A percentile compares a stretch with the other conserved stretches of the same genome.
Conservation (phyloP, 1,140 invertebrate species). For the Eumeta japonica region DNA sequence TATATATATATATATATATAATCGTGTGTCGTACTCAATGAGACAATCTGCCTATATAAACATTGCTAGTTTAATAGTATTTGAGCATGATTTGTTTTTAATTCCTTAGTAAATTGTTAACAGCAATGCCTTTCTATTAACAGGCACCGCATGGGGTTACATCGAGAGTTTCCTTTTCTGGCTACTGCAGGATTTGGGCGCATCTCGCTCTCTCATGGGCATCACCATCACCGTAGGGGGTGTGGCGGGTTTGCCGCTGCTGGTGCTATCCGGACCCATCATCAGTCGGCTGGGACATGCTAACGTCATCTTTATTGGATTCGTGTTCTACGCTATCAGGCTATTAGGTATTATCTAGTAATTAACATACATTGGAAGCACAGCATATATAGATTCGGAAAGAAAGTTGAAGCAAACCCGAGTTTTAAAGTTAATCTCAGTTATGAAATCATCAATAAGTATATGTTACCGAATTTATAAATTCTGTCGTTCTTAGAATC, state of each 20-base stretch:
- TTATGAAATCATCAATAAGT: too few relatives aligned
- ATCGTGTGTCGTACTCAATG: too few relatives aligned
- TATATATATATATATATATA: too few relatives aligned
- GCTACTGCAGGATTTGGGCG: conserved; percentile 79
- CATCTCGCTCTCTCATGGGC: conserved; percentile 77
- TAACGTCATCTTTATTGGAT: conserved; percentile 79
- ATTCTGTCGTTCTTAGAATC: too few relatives aligned
- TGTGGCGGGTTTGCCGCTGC: conserved; percentile 72
- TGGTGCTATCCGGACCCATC: conserved; percentile 76
- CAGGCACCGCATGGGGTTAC: conserved; percentile 80
- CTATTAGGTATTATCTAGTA: conserved; percentile 69
- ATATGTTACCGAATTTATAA: too few relatives aligned
- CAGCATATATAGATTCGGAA: conserved; percentile 5
- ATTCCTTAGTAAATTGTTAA: too few relatives aligned
- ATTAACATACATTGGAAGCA: background rate
- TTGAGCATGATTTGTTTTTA: too few relatives aligned
- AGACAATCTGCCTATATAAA: too few relatives aligned
- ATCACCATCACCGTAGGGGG: conserved; percentile 80
- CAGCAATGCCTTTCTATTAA: too few relatives aligned
- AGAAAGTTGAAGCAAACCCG: background rate
- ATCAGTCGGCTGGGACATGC: conserved; percentile 77
- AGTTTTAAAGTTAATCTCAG: conserved; percentile 1
- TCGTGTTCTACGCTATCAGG: conserved; percentile 73
- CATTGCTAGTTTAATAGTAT: too few relatives aligned
- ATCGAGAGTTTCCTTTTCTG: conserved; percentile 86